Evolutionary conservation across 2,113 vertebrate genomes (phyloP).

Genomic region (Ophiodon elongatus): DNA sequence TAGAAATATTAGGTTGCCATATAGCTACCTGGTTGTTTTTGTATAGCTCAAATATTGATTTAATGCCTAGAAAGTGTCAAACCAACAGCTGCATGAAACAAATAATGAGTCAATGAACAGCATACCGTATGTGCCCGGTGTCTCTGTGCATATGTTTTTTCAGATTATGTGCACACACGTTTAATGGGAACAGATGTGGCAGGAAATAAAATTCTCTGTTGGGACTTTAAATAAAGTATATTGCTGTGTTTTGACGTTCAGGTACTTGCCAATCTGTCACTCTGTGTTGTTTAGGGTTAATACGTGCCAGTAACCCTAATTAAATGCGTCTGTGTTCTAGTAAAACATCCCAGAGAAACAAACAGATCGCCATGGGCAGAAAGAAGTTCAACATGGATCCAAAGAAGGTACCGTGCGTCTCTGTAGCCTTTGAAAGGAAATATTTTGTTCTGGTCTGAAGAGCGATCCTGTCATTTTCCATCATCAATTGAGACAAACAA

Average conservation of each 20-base stretch:
- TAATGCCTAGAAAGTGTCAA: neutral
- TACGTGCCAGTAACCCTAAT: neutral
- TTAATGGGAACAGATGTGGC: constrained; percentile 18
- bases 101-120: constrained; percentile 2
- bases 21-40: neutral
- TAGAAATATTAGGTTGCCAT: neutral
- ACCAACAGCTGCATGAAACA: constrained; percentile 11
- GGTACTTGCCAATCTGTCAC: neutral
- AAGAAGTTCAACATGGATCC: constrained; percentile 99
- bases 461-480: constrained; percentile 33
- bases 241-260: neutral
- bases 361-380: constrained; percentile 97
- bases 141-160: neutral
- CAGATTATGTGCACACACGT: neutral
- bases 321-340: constrained; percentile 76
- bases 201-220: constrained; percentile 7
- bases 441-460: neutral
- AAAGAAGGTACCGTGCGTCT: constrained; percentile 90
- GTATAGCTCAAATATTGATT: neutral
- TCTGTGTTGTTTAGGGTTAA: neutral
- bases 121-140: neutral
- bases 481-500: constrained; percentile 29
- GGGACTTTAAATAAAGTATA: constrained; percentile 16
- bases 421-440: constrained; percentile 4
- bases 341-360: constrained; percentile 97